Conservation (phyloP, 1,140 invertebrate species). For the Lamellibrachia luymesi region DNA sequence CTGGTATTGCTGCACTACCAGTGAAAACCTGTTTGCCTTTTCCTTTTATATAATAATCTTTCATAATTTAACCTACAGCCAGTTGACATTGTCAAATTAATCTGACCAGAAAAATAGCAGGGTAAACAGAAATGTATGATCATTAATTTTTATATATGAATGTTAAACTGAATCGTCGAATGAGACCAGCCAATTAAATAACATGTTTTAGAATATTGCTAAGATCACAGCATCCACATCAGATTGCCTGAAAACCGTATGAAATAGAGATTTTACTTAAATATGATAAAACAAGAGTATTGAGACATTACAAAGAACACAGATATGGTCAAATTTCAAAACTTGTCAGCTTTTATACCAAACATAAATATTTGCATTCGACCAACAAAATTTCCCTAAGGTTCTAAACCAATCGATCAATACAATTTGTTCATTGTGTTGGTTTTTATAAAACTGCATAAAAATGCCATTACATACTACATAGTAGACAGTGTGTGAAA, state of each 20-base stretch:
- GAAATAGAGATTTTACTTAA: background rate
- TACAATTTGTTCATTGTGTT: no score
- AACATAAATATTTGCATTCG: background rate
- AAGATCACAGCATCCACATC: background rate
- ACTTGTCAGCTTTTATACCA: background rate
- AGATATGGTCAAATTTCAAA: background rate
- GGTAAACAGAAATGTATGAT: background rate
- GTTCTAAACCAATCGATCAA: no score
- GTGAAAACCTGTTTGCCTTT: background rate
- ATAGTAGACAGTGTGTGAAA: background rate
- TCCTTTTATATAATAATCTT: background rate
- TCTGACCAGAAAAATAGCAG: background rate
- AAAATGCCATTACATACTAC: no score
- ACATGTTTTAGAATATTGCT: background rate
- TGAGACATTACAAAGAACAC: background rate
- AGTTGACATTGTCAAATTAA: background rate
- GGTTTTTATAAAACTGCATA: no score
- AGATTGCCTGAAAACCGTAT: background rate
- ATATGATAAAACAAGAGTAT: background rate
- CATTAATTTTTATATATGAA: background rate
- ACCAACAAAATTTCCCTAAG: background rate
- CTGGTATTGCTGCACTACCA: background rate
- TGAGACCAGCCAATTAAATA: background rate
- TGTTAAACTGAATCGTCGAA: background rate
- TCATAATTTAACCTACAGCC: background rate